Conservation (phyloP, 2,888 invertebrate genomes). For the Slavum lentiscoides region DNA sequence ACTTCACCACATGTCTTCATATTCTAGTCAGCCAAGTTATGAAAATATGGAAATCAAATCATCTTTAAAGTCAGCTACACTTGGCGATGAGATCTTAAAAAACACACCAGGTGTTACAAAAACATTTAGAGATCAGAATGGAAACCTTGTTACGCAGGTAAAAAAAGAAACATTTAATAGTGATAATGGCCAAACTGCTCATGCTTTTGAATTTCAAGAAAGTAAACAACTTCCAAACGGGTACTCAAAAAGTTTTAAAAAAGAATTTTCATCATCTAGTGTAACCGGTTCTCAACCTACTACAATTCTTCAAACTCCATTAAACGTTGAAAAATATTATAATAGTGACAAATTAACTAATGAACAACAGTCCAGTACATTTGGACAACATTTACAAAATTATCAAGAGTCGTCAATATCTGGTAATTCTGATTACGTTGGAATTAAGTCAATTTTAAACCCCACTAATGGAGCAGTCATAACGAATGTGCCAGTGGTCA, state of each 20-base stretch:
- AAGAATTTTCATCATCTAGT: slow-evolving; percentile 45
- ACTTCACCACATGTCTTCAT: neutral
- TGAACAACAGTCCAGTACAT: neutral
- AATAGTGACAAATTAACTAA: slow-evolving; percentile 8
- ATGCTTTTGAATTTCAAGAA: slow-evolving; percentile 23
- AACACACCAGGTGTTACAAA: slow-evolving; percentile 9
- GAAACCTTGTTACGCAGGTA: slow-evolving; percentile 37
- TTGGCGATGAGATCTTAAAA: neutral
- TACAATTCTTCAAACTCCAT: slow-evolving; percentile 27
- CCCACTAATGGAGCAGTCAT: neutral
- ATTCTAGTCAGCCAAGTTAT: neutral
- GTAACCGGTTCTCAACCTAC: slow-evolving; percentile 8
- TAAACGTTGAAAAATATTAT: neutral
- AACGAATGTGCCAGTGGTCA: neutral
- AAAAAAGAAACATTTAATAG: slow-evolving; percentile 43
- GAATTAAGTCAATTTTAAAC: neutral
- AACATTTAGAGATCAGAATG: slow-evolving; percentile 35
- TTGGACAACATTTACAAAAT: slow-evolving; percentile 11
- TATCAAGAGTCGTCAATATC: neutral
- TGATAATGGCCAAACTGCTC: slow-evolving; percentile 29
- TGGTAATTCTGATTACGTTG: neutral
- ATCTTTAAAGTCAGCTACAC: neutral
- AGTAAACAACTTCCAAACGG: slow-evolving; percentile 39
- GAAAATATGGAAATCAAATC: neutral
- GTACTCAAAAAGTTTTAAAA: slow-evolving; percentile 33